Conservation (phyloP, 2,888 invertebrate species). For the Megaustenia siamemsis region DNA sequence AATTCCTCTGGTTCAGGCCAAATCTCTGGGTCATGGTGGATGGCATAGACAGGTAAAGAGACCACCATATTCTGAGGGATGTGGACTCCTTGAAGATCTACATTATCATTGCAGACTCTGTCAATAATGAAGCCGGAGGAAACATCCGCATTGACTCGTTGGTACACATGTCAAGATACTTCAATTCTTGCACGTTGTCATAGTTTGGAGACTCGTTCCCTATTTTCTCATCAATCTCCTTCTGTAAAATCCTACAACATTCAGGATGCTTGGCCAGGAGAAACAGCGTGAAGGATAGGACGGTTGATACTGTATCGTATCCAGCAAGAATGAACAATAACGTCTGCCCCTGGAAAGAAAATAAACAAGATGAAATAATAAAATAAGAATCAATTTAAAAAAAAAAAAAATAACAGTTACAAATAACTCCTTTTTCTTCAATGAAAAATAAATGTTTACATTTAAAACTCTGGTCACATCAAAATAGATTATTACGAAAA, state of each 20-base stretch:
- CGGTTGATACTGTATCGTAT: slow-evolving; percentile 26
- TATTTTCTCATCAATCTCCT: slow-evolving; percentile 57
- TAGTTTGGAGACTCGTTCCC: slow-evolving; percentile 50
- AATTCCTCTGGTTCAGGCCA: slow-evolving; percentile 58
- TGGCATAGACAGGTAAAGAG: slow-evolving; percentile 55
- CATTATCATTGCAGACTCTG: slow-evolving; percentile 48
- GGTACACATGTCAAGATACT: slow-evolving; percentile 63
- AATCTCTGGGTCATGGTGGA: slow-evolving; percentile 56
- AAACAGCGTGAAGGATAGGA: slow-evolving; percentile 26
- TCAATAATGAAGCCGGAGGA: slow-evolving; percentile 55
- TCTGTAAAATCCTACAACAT: slow-evolving; percentile 30
- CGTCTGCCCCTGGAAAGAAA: slow-evolving; percentile 19
- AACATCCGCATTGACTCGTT: slow-evolving; percentile 61
- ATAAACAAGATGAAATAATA: not conserved
- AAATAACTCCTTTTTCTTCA: too few relatives aligned
- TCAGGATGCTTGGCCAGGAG: slow-evolving; percentile 34
- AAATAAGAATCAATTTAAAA: too few relatives aligned
- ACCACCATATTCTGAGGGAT: slow-evolving; percentile 57
- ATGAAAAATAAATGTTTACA: too few relatives aligned
- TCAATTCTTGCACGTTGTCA: slow-evolving; percentile 56
- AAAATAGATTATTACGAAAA: too few relatives aligned
- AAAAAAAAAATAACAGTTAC: too few relatives aligned
- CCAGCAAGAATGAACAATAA: slow-evolving; percentile 39
- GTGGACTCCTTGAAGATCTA: slow-evolving; percentile 54
- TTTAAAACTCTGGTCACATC: too few relatives aligned